Evolutionary conservation across 2,888 invertebrate genomes (phyloP).

Genomic region (Andrena fulva): DNA sequence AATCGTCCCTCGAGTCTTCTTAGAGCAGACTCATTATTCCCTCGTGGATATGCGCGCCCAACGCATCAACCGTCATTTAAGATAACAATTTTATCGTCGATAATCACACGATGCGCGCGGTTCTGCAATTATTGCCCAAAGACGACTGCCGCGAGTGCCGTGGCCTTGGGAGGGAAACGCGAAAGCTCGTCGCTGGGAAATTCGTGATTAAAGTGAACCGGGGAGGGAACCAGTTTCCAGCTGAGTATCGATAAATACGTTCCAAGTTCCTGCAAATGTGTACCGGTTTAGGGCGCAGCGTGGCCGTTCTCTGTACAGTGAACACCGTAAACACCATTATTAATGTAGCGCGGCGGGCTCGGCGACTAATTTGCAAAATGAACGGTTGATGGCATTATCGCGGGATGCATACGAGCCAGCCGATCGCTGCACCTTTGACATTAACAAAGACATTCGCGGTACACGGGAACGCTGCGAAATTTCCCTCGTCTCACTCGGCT

Average conservation of each 20-base stretch:
- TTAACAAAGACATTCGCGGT: constrained; percentile 32
- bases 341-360: constrained; percentile 39
- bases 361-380: constrained; percentile 54
- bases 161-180: constrained; percentile 11
- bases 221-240: constrained; percentile 58
- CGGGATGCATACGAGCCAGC: constrained; percentile 5
- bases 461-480: neutral
- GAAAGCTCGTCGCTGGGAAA: constrained; percentile 31
- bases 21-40: constrained; percentile 47
- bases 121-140: constrained; percentile 21
- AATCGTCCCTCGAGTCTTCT: constrained; percentile 46
- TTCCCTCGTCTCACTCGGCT: neutral
- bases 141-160: constrained; percentile 2
- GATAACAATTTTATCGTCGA: constrained; percentile 41
- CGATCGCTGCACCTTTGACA: constrained; percentile 1
- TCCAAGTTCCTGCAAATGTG: constrained; percentile 39
- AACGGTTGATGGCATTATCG: constrained; percentile 41
- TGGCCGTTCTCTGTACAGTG: constrained; percentile 8
- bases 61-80: constrained; percentile 18
- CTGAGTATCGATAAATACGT: constrained; percentile 45
- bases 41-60: constrained; percentile 5
- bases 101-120: constrained; percentile 33
- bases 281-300: constrained; percentile 54
- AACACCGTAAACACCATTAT: constrained; percentile 53
- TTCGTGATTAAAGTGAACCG: constrained; percentile 23